Evolutionary conservation across 2,888 invertebrate species (phyloP).

Genomic region (Allygus modestus): DNA sequence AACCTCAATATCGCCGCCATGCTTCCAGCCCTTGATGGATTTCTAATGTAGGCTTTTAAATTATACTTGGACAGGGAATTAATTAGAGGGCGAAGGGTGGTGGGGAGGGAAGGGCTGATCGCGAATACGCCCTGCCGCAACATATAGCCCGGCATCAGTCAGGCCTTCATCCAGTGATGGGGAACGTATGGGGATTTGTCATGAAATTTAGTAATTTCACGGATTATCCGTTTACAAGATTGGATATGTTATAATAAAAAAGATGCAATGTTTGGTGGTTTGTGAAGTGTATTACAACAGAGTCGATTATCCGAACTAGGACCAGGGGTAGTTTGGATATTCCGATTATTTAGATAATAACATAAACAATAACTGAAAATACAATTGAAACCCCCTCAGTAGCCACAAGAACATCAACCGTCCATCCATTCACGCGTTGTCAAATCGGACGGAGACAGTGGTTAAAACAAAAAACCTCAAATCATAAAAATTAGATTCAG

Average conservation of each 20-base stretch:
- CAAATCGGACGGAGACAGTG: too few relatives aligned
- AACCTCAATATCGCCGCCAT: slow-evolving; percentile 22
- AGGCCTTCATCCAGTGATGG: neutral
- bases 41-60: slow-evolving; percentile 58
- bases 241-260: neutral
- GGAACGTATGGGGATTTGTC: slow-evolving; percentile 23
- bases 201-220: slow-evolving; percentile 37
- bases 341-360: too few relatives aligned
- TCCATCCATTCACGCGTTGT: too few relatives aligned
- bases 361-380: too few relatives aligned
- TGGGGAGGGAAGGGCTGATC: neutral
- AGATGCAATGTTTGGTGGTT: too few relatives aligned
- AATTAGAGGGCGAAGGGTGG: slow-evolving; percentile 34
- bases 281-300: too few relatives aligned
- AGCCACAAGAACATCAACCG: too few relatives aligned
- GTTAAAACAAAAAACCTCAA: too few relatives aligned
- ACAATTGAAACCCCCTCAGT: too few relatives aligned
- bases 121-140: slow-evolving; percentile 54
- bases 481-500: too few relatives aligned
- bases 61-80: slow-evolving; percentile 55
- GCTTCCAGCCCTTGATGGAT: slow-evolving; percentile 36
- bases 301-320: too few relatives aligned
- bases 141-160: slow-evolving; percentile 5
- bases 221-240: neutral
- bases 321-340: too few relatives aligned